Evolutionary conservation across 2,888 invertebrate genomes (phyloP).

Genomic region (Nezara viridula): DNA sequence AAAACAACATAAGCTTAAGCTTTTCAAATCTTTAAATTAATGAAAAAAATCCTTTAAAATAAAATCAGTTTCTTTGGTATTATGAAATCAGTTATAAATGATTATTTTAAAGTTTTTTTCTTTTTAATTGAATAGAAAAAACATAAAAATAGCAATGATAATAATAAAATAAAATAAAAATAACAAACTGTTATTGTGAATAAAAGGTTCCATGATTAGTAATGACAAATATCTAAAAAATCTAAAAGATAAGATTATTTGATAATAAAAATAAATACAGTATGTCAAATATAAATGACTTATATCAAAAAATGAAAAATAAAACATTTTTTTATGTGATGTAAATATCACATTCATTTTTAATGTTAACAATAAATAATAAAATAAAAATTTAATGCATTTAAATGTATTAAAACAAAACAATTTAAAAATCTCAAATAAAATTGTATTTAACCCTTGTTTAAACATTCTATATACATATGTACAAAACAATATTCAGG

Average conservation of each 20-base stretch:
- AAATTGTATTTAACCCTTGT: conserved; percentile 11
- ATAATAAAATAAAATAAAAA: not conserved
- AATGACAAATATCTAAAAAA: not conserved
- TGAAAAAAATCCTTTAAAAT: not conserved
- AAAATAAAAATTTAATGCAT: not conserved
- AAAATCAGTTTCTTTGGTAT: not conserved
- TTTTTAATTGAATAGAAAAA: not conserved
- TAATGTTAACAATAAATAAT: not conserved
- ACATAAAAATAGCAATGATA: not conserved
- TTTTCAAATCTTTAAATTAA: not conserved
- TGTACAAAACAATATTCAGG: conserved; percentile 31
- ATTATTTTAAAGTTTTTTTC: not conserved
- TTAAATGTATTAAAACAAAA: not conserved
- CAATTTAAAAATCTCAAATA: conserved; percentile 8
- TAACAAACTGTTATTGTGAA: no score
- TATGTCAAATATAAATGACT: not conserved
- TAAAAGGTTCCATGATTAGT: not conserved
- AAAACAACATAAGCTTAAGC: not conserved
- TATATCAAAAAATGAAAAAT: not conserved
- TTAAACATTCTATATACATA: conserved; percentile 36
- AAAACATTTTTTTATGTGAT: not conserved
- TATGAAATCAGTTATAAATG: not conserved
- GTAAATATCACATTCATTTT: not conserved
- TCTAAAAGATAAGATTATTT: not conserved
- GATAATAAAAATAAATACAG: conserved; percentile 20